These are phyloP conservation scores for Malacoraja senta DNA, from an alignment of 2,797 vertebrate genomes.

Conservation along the genomic window DNA sequence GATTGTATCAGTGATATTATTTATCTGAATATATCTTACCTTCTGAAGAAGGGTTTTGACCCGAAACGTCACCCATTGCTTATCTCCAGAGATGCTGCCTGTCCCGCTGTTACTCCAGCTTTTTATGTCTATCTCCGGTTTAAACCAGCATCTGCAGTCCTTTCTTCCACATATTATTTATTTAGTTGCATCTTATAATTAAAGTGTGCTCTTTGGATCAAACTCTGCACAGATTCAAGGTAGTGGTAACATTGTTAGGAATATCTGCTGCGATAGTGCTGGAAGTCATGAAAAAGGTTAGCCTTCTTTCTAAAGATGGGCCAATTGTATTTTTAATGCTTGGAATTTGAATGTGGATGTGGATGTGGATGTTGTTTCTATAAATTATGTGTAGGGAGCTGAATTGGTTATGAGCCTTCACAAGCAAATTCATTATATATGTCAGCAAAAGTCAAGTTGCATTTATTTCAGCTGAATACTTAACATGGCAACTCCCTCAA, in stretches of 20 bases:
- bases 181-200: neutral
- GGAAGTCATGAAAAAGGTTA: neutral
- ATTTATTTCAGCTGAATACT: neutral
- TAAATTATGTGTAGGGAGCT: neutral
- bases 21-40: neutral
- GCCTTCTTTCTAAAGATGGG: neutral
- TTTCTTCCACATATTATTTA: neutral
- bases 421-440: neutral
- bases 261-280: neutral
- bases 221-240: neutral
- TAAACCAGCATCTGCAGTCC: too few species aligned
- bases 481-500: neutral
- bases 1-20: neutral
- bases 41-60: too few species aligned
- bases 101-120: too few species aligned
- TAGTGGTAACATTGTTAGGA: neutral
- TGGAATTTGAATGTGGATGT: slow-evolving; percentile 10
- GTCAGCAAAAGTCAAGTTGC: neutral
- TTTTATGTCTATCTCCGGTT: too few species aligned
- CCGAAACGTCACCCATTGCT: too few species aligned
- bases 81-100: too few species aligned
- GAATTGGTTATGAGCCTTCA: neutral
- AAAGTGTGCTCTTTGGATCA: neutral
- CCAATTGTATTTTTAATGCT: neutral
- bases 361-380: neutral